Evolutionary conservation across 2,113 vertebrate genomes (phyloP), one percentile per base, ranked within the genome.

Genomic region (Lepus europaeus): DNA sequence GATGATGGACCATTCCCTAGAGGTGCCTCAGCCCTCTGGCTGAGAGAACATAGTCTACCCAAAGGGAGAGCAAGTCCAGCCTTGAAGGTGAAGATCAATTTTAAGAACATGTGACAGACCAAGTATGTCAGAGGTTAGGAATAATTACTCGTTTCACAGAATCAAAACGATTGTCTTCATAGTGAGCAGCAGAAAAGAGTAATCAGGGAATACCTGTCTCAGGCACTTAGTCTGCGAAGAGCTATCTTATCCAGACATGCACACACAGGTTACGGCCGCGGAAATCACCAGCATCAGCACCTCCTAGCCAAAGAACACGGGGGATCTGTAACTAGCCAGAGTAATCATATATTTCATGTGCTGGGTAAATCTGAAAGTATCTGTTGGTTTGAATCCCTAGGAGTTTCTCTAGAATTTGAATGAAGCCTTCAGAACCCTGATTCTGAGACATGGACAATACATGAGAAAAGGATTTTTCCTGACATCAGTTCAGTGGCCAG

Each of bases 321-420:
- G 25, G 82, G 51, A 69, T 77, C 53, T 72, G 59, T 81, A 68
- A 31, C 22, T 72, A 91, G 87, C 33, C 36, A 27, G 66, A 56
- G 39, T 36, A 14, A 53, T 45, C 27, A 19, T 20, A 4, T 36
- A 27, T 36, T 87, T 63, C 36, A 64, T 33, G 53, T 70, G 19
- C 63, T 68, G 25, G 59, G 31, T 31, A 9, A 64, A 16, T 39
- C 19, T 79, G 1, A 16, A 39, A 20, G 6, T 39, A 53, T 51
- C 10, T 5, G 1, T 77, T 88, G 56, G 16, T 59, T 91, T 61
- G 51, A 70, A 72, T 76, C 68, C 51, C 69, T 93, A 45, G 13
- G 3, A 87, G 73, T 90, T 70, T 81, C 66, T 91, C 63, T 90
- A 89, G 92, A 59, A 31, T 59, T 33, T 85, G 22, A 19, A 59